These are phyloP conservation scores for Dendrophyllia cribrosa DNA, from an alignment of 64 coral and sea anemone species.

Conservation along the genomic window DNA sequence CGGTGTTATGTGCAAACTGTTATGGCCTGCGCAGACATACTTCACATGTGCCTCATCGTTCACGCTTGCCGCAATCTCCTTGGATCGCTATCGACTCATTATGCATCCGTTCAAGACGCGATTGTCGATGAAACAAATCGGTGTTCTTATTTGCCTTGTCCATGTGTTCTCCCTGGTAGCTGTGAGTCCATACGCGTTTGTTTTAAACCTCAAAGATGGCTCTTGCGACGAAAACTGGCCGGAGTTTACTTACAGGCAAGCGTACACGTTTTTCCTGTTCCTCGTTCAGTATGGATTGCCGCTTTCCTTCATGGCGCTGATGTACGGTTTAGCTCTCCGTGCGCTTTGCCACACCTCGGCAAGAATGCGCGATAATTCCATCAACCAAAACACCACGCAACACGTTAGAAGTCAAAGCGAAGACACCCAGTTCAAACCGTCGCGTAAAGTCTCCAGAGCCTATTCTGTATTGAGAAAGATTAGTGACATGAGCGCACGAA, in stretches of 20 bases:
- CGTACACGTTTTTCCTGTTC: slow-evolving; percentile 59
- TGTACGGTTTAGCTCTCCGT: slow-evolving; percentile 21
- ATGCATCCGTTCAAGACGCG: slow-evolving; percentile 70
- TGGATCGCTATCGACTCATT: slow-evolving; percentile 63
- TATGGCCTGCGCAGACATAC: slow-evolving; percentile 38
- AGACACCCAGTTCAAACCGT: not conserved
- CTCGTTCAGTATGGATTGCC: slow-evolving; percentile 58
- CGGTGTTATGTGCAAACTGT: not conserved
- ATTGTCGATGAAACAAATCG: slow-evolving; percentile 35
- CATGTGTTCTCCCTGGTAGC: slow-evolving; percentile 16
- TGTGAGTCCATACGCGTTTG: slow-evolving; percentile 43
- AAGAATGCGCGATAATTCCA: not conserved
- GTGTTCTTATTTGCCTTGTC: not conserved
- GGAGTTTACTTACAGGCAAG: slow-evolving; percentile 36
- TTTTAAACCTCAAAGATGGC: slow-evolving; percentile 16
- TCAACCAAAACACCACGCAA: not conserved
- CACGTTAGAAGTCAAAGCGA: not conserved
- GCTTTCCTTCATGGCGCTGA: slow-evolving; percentile 37
- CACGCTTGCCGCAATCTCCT: slow-evolving; percentile 38
- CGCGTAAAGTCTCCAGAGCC: not conserved
- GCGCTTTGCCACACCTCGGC: slow-evolving; percentile 4
- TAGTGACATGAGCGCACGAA: not conserved
- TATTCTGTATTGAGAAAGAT: not conserved
- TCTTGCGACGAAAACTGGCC: slow-evolving; percentile 34
- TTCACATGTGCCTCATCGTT: slow-evolving; percentile 35